These are phyloP conservation scores for Cryptus armator DNA, from an alignment of 2,888 invertebrate species.

Conservation along the genomic window DNA sequence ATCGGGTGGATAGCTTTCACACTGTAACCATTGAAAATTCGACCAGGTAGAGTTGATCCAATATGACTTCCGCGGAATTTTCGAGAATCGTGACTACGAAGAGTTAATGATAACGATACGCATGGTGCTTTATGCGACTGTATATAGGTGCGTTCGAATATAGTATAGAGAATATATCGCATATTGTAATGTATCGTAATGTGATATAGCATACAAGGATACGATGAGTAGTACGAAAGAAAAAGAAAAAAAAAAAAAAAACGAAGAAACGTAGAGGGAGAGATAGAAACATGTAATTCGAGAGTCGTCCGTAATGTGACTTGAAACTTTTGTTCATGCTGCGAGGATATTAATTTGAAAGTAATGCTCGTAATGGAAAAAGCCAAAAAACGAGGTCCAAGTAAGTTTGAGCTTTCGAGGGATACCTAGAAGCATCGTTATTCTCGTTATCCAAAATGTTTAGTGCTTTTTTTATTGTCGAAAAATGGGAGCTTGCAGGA, in stretches of 20 bases:
- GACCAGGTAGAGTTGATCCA: no score
- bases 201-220: constrained; percentile 34
- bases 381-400: constrained; percentile 31
- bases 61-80: no score
- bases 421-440: neutral
- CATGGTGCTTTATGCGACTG: constrained; percentile 55
- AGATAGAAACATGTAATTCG: constrained; percentile 40
- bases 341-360: constrained; percentile 26
- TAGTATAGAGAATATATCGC: constrained; percentile 25
- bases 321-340: constrained; percentile 47
- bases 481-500: neutral
- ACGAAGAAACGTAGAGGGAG: constrained; percentile 17
- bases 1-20: no score
- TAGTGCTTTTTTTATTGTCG: neutral
- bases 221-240: neutral
- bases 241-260: constrained; percentile 5
- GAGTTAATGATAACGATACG: constrained; percentile 1
- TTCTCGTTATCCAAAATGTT: neutral
- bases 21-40: no score
- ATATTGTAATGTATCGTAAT: constrained; percentile 28
- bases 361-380: constrained; percentile 21
- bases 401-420: neutral
- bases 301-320: constrained; percentile 29
- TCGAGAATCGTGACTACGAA: no score
- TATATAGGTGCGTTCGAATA: constrained; percentile 56